Conservation (phyloP, 64 coral and sea anemone genomes). For the Montipora sp. region DNA sequence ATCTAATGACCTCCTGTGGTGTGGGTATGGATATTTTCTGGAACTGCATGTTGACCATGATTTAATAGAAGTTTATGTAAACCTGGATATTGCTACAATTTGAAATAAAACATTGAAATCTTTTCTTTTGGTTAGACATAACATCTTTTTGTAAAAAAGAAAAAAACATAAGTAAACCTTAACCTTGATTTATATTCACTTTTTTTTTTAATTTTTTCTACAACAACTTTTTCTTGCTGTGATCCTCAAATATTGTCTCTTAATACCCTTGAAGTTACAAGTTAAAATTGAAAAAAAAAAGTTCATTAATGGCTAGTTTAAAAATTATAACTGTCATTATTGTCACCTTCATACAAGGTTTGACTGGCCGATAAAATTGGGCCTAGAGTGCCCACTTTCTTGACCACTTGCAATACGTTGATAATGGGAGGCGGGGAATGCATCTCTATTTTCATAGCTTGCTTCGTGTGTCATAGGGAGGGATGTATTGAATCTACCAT, state of each 20-base stretch:
- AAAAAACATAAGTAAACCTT: too few species aligned
- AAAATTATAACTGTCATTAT: background rate
- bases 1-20: background rate
- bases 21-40: background rate
- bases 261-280: background rate
- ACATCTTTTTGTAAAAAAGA: too few species aligned
- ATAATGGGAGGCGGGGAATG: conserved; percentile 4
- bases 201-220: too few species aligned
- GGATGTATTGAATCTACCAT: background rate
- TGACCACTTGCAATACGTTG: conserved; percentile 1
- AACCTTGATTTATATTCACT: background rate
- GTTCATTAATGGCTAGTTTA: background rate
- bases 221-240: too few species aligned
- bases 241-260: background rate
- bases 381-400: background rate
- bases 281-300: background rate
- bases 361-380: conserved; percentile 4
- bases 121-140: background rate
- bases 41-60: background rate
- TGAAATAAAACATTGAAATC: conserved; percentile 12
- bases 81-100: background rate
- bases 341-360: conserved; percentile 18
- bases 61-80: background rate
- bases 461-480: background rate
- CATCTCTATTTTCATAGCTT: conserved; percentile 7